A percentile compares a stretch with the other conserved stretches of the same genome.
phyloP scores from a whole-genome alignment of 2,113 vertebrate species.

The Ctenomys sociabilis region DNA sequence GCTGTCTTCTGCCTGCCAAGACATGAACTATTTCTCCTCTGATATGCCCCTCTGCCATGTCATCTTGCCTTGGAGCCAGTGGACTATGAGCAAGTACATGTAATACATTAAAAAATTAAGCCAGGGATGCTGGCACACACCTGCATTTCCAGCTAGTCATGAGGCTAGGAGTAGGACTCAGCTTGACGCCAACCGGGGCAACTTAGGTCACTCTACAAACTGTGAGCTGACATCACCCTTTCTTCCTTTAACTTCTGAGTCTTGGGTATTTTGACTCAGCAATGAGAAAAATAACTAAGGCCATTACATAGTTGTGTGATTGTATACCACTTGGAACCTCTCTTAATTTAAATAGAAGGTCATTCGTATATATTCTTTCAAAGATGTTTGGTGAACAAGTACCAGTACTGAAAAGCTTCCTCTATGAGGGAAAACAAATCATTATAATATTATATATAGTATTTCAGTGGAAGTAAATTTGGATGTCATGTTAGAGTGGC shows the following conservation, averaged over 20 bases:
- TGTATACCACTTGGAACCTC: neutral
- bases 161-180: neutral
- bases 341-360: constrained; percentile 12
- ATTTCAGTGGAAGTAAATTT: constrained; percentile 6
- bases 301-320: neutral
- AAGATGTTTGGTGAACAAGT: neutral
- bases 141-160: neutral
- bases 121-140: neutral
- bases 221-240: neutral
- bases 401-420: neutral
- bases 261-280: neutral
- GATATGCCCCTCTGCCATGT: neutral
- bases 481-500: neutral
- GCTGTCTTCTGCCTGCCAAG: neutral
- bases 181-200: neutral
- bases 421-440: neutral
- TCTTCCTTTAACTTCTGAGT: neutral
- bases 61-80: neutral
- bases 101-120: neutral
- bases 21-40: neutral
- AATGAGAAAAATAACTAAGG: neutral
- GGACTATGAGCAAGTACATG: too few relatives aligned
- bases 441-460: neutral
- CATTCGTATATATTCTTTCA: neutral
- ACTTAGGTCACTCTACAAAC: neutral